These are phyloP conservation scores for Sceloporus undulatus DNA, from an alignment of 2,113 vertebrate species.

Conservation along the genomic window DNA sequence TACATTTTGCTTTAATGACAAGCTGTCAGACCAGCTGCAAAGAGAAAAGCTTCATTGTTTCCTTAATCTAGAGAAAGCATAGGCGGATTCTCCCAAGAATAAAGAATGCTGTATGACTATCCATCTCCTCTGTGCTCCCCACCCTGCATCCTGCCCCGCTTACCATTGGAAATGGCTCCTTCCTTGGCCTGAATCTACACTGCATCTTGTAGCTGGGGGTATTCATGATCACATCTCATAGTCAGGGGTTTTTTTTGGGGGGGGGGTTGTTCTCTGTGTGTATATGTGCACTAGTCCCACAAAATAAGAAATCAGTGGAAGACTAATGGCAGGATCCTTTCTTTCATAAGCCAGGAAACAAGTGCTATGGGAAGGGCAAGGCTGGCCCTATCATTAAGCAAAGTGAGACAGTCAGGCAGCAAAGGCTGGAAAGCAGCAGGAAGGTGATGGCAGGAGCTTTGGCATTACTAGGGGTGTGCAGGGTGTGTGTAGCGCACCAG, in stretches of 20 bases:
- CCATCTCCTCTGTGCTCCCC: neutral
- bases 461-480: too few species aligned
- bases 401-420: too few species aligned
- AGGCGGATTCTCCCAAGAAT: neutral
- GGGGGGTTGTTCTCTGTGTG: too few species aligned
- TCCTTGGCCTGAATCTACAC: neutral
- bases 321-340: neutral
- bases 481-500: too few species aligned
- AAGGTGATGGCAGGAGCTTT: too few species aligned
- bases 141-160: neutral
- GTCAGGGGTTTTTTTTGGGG: neutral
- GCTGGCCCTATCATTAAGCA: too few species aligned
- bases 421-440: too few species aligned
- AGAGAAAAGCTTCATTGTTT: constrained; percentile 1
- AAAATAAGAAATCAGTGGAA: neutral
- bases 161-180: constrained; percentile 1
- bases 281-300: neutral
- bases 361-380: too few species aligned
- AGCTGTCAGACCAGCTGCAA: constrained; percentile 12
- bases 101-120: neutral
- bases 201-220: neutral
- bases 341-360: too few species aligned
- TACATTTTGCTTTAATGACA: constrained; percentile 18
- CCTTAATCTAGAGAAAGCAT: neutral
- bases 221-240: neutral